Evolutionary conservation across 2,113 vertebrate species (phyloP), one percentile per base, ranked within the genome.

Genomic region (Poecilia latipinna): DNA sequence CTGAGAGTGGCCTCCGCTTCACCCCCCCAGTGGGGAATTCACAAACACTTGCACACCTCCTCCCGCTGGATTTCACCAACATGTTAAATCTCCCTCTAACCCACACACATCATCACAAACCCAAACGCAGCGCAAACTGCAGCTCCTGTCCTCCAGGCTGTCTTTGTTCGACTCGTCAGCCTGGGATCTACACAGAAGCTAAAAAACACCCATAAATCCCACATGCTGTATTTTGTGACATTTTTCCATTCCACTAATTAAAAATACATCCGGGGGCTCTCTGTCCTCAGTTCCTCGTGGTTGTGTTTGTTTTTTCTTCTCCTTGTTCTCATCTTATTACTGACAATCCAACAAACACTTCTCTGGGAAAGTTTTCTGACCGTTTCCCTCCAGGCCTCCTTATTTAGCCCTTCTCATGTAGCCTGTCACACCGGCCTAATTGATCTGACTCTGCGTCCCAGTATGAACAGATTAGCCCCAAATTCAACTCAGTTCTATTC

Each of bases 1-100:
- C 77, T 82, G 51, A 87, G 68, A 74, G 78, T 86, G 80, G 75
- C 79, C 85, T 89, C 63, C 57, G 68, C 61, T 68, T 89, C 80
- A 82, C 66, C 87, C 39, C 39, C 80, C 73, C 85, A 83, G 51
- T 29, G 67, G 82, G 83, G 79, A 88, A 64, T 80, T 86, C 75
- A 74, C 73, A 65, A 80, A 84, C 79, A 86, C 77, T 74, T 54
- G 31, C 60, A 71, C 86, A 64, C 79, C 72, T 88, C 78, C 74
- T 81, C 64, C 76, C 65, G 31, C 79, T 80, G 65, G 77, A 84
- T 83, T 75, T 85, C 65, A 82, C 68, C 67, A 10, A 67, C 72
- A 76, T 70, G 72, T 37, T 87, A 70, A 71, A 72, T 54, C 33
- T 65, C 31, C 70, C 42, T 26, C 65, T 1, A 11, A 4, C 35